Conservation (phyloP, 2,797 vertebrate genomes). For the Labeo calbasu region DNA sequence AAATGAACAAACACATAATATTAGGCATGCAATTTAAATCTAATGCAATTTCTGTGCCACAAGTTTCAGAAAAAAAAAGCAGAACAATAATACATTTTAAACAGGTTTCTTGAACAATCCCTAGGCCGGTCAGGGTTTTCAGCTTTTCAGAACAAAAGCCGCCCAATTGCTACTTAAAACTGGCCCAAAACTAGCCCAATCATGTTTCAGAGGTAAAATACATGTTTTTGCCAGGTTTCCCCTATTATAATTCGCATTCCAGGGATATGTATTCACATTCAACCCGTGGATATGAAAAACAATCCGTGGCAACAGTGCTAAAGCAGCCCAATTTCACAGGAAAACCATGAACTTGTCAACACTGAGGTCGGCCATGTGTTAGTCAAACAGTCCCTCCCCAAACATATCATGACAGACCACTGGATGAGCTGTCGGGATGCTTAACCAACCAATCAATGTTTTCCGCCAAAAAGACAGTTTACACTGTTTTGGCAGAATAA, state of each 20-base stretch:
- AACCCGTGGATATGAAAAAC: no score
- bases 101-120: background rate
- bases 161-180: no score
- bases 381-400: background rate
- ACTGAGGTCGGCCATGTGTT: background rate
- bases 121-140: background rate
- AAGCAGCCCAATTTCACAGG: no score
- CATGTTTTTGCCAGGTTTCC: no score
- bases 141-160: no score
- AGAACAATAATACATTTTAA: background rate
- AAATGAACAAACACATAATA: background rate
- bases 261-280: no score
- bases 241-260: no score
- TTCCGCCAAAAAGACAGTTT: background rate
- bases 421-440: background rate
- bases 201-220: no score
- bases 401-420: background rate
- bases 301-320: no score
- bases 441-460: background rate
- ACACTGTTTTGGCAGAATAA: background rate
- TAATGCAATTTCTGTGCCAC: background rate
- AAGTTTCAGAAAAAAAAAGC: background rate
- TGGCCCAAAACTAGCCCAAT: no score
- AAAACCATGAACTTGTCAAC: no score
- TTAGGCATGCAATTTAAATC: background rate